Percentiles rank a stretch among this genome's conserved stretches.
Evolutionary conservation across 2,888 invertebrate species (phyloP).

Genomic region (Atherix ibis): DNA sequence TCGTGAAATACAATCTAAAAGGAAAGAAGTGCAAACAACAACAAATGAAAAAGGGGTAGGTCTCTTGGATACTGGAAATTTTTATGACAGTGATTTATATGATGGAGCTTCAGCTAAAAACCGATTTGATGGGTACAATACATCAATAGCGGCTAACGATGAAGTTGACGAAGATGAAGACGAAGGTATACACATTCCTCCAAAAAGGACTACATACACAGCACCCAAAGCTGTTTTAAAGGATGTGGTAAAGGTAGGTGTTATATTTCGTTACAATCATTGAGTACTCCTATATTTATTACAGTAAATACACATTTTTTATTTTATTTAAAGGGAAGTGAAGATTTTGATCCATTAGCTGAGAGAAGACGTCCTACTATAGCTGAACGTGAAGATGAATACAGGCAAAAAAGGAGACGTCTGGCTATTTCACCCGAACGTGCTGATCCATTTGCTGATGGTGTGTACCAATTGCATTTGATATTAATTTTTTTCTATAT

Average conservation of each 20-base stretch:
- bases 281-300: too few species aligned
- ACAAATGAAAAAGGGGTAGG: constrained; percentile 53
- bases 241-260: constrained; percentile 74
- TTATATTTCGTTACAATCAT: too few species aligned
- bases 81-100: constrained; percentile 89
- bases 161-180: constrained; percentile 90
- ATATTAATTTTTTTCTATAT: constrained; percentile 3
- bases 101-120: constrained; percentile 55
- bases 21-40: constrained; percentile 53
- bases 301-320: too few species aligned
- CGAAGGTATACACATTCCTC: constrained; percentile 45
- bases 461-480: too few species aligned
- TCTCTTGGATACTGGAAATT: constrained; percentile 65
- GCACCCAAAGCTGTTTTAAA: constrained; percentile 80
- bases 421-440: constrained; percentile 94
- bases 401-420: constrained; percentile 71
- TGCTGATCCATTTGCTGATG: constrained; percentile 95
- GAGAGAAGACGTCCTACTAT: constrained; percentile 82
- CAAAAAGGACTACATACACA: constrained; percentile 62
- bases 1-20: constrained; percentile 74
- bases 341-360: constrained; percentile 90
- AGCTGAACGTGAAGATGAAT: constrained; percentile 94
- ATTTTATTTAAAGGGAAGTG: constrained; percentile 49
- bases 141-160: constrained; percentile 92
- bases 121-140: constrained; percentile 86